Base-by-base conservation (phyloP, 2,888 invertebrate genomes). In the Lampropteryx suffumata region DNA sequence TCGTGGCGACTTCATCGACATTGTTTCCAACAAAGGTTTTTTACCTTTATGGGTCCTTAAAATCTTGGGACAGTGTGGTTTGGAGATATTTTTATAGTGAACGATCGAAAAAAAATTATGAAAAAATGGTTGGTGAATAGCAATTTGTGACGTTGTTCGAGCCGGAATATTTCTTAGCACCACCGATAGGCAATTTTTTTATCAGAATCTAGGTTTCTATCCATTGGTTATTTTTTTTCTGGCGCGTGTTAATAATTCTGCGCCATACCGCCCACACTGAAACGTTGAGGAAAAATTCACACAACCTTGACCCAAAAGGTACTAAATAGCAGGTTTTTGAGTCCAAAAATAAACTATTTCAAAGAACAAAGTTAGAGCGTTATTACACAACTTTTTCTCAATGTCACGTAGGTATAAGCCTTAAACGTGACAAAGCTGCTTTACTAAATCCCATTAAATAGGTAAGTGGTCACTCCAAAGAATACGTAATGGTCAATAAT, bases 1-100 rank as follows among this genome's bases (percentile, higher is more conserved):
- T 85, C 84, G 68, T 64, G 82, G 79, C 81, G 84, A 64, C 78
- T 66, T 67, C 67, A 44, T 53, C 64, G 58, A 74, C 79, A 72
- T 74, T 77, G 74, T 73, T 58, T 55, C 62, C 58, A 76, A 80
- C 76, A 79, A 83, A 80, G 71, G 67, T 50, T 43, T 34, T 46
- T 44, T 49, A 59, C 60, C 61, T 67, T 67, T 72, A 69, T 65
- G 61, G 51, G 46, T 50, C 47, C 44, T 62, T 52, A 65, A 66
- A 68, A 61, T 59, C 58, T 57, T 41, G 51, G 59, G 70, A 76
- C 69, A 69, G 69, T 54, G 46, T 45, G 8, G 27, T 49, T 50
- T 56, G 13, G 35, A 40, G 48, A 40, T 48, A 44, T 44, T 53
- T 52, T 53, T 53, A 47, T 52, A 48, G 43, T 27, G 11, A 34